Evolutionary conservation across 2,113 vertebrate species (phyloP).

Genomic region (Ammodytes marinus): DNA sequence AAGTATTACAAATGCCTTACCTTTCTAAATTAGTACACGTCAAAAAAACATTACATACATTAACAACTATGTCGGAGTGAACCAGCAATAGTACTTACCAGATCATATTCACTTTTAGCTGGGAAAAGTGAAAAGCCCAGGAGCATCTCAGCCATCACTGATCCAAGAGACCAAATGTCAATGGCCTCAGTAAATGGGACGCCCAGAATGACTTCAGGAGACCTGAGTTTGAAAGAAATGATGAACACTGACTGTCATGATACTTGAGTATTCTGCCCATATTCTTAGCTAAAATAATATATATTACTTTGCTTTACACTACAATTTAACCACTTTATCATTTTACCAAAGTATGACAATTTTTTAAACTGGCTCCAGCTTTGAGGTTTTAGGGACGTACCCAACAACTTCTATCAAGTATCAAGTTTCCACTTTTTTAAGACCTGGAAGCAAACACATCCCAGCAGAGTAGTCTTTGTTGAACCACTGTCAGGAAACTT

Average conservation of each 20-base stretch:
- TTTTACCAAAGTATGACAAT: too few relatives aligned
- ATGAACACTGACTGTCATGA: too few relatives aligned
- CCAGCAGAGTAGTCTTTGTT: neutral
- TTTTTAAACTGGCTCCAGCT: too few relatives aligned
- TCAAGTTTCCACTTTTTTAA: too few relatives aligned
- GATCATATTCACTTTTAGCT: neutral
- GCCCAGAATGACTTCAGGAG: slow-evolving; percentile 13
- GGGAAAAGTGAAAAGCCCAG: neutral
- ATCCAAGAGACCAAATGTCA: neutral
- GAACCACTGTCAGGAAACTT: neutral
- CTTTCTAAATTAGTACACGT: neutral
- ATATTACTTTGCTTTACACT: too few relatives aligned
- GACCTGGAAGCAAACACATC: too few relatives aligned
- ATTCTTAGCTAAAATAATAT: too few relatives aligned
- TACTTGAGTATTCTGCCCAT: too few relatives aligned
- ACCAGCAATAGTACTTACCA: neutral
- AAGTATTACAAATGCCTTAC: neutral
- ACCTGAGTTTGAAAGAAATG: neutral
- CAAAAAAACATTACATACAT: neutral
- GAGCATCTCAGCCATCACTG: neutral
- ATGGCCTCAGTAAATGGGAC: neutral
- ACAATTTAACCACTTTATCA: too few relatives aligned
- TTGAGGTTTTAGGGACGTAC: too few relatives aligned
- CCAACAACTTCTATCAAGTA: too few relatives aligned
- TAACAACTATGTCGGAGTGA: neutral